phyloP scores from a whole-genome alignment of 2,888 invertebrate genomes.

The Volucella zonaria region DNA sequence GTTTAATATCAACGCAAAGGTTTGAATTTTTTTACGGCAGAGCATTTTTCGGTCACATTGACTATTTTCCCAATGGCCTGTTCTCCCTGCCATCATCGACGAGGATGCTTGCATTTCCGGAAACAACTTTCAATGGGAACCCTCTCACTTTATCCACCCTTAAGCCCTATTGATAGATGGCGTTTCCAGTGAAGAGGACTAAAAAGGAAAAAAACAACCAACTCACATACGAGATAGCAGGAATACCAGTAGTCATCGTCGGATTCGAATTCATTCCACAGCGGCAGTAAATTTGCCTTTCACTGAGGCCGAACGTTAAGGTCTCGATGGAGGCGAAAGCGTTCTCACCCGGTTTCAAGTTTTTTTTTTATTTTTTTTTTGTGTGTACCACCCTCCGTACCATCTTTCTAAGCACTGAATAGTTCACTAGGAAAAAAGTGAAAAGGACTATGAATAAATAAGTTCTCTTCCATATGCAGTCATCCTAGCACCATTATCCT shows the following conservation, averaged over 20 bases:
- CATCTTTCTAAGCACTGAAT: slow-evolving; percentile 5
- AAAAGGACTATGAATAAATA: slow-evolving; percentile 30
- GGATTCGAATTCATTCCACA: not conserved
- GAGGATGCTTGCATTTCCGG: slow-evolving; percentile 7
- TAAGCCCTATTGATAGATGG: slow-evolving; percentile 40
- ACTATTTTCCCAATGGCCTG: too few relatives aligned
- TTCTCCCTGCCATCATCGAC: too few relatives aligned
- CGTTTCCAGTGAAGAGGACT: slow-evolving; percentile 9
- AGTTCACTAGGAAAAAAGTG: slow-evolving; percentile 2
- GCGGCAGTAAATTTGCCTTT: slow-evolving; percentile 39
- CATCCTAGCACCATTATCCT: slow-evolving; percentile 44
- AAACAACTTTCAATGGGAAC: slow-evolving; percentile 22
- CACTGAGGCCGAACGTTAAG: not conserved
- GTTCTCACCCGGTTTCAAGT: not conserved
- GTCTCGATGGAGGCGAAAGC: not conserved
- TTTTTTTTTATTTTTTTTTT: not conserved
- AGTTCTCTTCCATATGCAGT: slow-evolving; percentile 27
- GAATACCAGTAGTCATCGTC: too few relatives aligned
- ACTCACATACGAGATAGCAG: not conserved
- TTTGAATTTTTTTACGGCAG: not conserved
- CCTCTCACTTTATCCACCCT: slow-evolving; percentile 24
- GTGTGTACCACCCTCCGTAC: too few relatives aligned
- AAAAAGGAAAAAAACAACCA: slow-evolving; percentile 1
- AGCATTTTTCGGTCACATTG: not conserved
- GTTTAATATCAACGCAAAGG: slow-evolving; percentile 20